Conservation (phyloP, 2,888 invertebrate genomes). For the Nomada hirtipes region DNA sequence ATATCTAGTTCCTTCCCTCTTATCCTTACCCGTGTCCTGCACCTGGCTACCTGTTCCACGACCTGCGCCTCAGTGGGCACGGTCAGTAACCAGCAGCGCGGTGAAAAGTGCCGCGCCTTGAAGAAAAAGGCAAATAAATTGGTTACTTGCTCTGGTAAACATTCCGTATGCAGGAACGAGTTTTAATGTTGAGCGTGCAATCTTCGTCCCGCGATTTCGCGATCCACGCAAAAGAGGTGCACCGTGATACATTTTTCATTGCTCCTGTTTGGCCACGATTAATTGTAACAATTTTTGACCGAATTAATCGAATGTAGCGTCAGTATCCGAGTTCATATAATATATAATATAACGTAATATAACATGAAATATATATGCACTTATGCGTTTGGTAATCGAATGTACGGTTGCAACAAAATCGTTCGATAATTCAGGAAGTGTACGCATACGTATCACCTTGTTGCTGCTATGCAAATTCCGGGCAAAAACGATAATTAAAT, state of each 20-base stretch:
- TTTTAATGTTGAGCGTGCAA: neutral
- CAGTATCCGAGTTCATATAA: too few relatives aligned
- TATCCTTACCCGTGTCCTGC: conserved; percentile 70
- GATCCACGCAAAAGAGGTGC: too few relatives aligned
- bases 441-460: neutral
- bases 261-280: too few relatives aligned
- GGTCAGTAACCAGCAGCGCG: conserved; percentile 60
- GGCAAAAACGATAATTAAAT: conserved; percentile 66
- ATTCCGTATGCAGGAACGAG: conserved; percentile 35
- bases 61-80: conserved; percentile 64
- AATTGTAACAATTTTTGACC: too few relatives aligned
- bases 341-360: too few relatives aligned
- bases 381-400: neutral
- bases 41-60: conserved; percentile 79
- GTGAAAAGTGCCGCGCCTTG: conserved; percentile 62
- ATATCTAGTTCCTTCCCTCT: conserved; percentile 53
- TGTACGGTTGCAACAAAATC: neutral
- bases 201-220: too few relatives aligned
- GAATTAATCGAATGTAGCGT: too few relatives aligned
- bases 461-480: conserved; percentile 63
- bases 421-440: conserved; percentile 18
- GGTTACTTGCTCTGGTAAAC: conserved; percentile 47
- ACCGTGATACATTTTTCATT: too few relatives aligned
- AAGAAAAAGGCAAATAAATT: conserved; percentile 54
- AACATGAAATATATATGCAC: neutral